Evolutionary conservation across 23 tunicate species (phyloP).

Genomic region (Phallusia fumigata): DNA sequence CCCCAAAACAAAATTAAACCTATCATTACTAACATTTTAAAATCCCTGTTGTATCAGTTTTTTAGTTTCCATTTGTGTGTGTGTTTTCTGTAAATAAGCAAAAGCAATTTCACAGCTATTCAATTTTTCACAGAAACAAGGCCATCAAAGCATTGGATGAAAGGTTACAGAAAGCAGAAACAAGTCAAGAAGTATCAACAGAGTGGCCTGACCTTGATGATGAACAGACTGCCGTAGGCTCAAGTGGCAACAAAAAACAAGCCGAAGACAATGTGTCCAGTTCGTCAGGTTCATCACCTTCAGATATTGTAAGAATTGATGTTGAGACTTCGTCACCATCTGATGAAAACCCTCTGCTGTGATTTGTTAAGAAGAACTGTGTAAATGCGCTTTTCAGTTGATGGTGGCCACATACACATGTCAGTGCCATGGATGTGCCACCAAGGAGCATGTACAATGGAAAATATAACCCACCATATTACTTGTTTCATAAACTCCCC

Average conservation of each 20-base stretch:
- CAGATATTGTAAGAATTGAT: constrained; percentile 86
- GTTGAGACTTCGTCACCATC: constrained; percentile 77
- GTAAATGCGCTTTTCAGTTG: no score
- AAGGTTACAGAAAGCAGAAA: constrained; percentile 66
- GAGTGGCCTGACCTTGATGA: constrained; percentile 92
- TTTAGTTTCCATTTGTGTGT: no score
- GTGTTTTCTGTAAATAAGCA: no score
- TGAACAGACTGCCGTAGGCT: constrained; percentile 29
- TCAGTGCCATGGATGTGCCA: no score
- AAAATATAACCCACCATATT: no score
- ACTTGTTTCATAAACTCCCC: no score
- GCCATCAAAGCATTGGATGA: constrained; percentile 96
- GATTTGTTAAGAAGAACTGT: neutral
- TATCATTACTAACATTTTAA: no score
- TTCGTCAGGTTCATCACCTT: constrained; percentile 34
- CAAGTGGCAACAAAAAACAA: constrained; percentile 9
- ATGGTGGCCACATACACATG: no score
- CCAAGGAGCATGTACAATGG: no score
- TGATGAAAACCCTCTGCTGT: constrained; percentile 23
- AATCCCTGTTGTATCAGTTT: no score
- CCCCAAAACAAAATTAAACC: no score
- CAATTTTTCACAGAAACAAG: constrained; percentile 52
- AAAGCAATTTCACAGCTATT: no score
- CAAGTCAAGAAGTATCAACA: constrained; percentile 11
- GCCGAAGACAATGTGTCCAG: constrained; percentile 29